Percentiles rank a stretch among this genome's conserved stretches.
phyloP scores from a whole-genome alignment of 2,797 vertebrate genomes.

The Brachyrhaphis roseni region DNA sequence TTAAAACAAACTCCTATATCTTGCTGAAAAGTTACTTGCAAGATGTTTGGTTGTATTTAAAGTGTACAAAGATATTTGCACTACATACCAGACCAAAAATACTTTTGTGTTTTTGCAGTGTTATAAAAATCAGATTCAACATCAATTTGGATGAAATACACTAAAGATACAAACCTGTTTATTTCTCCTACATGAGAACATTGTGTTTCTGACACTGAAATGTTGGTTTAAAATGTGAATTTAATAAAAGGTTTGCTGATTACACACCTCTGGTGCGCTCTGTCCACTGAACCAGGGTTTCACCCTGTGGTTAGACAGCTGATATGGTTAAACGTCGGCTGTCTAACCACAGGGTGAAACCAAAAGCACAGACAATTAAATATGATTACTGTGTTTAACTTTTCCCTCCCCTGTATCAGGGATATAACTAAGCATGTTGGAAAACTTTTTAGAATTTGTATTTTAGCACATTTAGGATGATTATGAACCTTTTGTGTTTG shows the following conservation, averaged over 20 bases:
- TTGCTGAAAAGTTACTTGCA: no score
- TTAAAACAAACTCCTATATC: no score
- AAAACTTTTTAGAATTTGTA: background rate
- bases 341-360: background rate
- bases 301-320: no score
- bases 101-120: no score
- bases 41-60: no score
- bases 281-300: background rate
- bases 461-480: background rate
- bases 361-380: background rate
- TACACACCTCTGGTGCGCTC: background rate
- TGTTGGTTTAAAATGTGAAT: background rate
- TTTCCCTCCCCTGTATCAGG: background rate
- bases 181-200: background rate
- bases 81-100: no score
- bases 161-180: background rate
- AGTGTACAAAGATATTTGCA: no score
- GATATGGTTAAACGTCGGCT: background rate
- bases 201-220: background rate
- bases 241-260: slow-evolving; percentile 3
- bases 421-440: background rate
- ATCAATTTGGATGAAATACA: background rate
- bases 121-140: background rate
- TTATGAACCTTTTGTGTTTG: background rate
- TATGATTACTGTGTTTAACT: background rate